Evolutionary conservation across 2,113 vertebrate species (phyloP), one percentile per base, ranked within the genome.

Genomic region (Silurus asotus): DNA sequence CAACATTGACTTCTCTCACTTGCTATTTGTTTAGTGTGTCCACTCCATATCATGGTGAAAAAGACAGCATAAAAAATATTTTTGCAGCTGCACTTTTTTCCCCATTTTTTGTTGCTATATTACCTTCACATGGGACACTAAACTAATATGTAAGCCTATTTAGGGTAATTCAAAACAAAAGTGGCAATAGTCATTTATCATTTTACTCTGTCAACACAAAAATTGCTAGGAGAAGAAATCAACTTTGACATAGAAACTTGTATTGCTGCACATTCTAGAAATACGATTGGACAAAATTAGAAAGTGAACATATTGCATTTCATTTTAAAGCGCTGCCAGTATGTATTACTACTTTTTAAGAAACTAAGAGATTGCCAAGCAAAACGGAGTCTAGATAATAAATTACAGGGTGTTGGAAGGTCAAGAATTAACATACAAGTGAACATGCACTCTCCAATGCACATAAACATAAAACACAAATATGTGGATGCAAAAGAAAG

Each of bases 11-110:
- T 87, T 83, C 74, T 86, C 86, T 89, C 65, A 86, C 51, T 87
- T 55, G 48, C 56, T 86, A 49, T 85, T 89, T 87, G 70, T 65
- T 87, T 83, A 77, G 76, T 14, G 76, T 81, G 59, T 86, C 84
- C 53, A 85, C 48, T 23, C 49, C 28, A 72, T 87, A 72, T 87
- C 82, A 82, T 86, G 87, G 84, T 78, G 69, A 77, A 84, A 85
- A 85, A 81, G 72, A 88, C 83, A 64, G 28, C 85, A 86, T 61
- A 90, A 87, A 89, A 89, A 87, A 93, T 92, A 92, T 94, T 92
- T 92, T 92, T 89, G 86, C 86, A 84, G 87, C n/a, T 28, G 14
- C 49, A 80, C 48, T 48, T 53, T 83, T 83, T 62, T 82, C 55
- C 13, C 8, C 3, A 45, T 67, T 83, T 51, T 59, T 83, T 69